Evolutionary conservation across 2,797 vertebrate species (phyloP), one percentile per base, ranked within the genome.

Genomic region (Podarcis lilfordi): DNA sequence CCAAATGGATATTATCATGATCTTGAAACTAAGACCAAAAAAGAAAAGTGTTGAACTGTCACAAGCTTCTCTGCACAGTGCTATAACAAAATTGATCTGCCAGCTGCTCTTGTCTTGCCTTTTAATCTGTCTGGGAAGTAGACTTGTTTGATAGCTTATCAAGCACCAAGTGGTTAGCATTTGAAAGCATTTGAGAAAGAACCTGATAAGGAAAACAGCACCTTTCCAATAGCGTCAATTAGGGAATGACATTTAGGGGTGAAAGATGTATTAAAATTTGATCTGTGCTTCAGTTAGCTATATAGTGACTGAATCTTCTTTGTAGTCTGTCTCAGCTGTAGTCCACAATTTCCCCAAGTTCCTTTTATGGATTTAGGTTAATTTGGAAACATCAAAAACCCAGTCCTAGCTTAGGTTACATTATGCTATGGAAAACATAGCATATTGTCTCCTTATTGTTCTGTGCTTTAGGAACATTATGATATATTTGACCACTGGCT

Each of bases 241-340:
- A 92, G 88, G 74, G 85, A 82, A 55, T 89, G 91, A 89, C 87
- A 91, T 93, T 94, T 93, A 88, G 88, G 21, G 88, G 59, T 76
- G 40, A 84, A 90, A 92, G 64, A 45, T 25, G 80, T 55, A 68
- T 92, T 80, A 91, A 94, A 92, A 87, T 89, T 85, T 90, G 84
- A 91, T 91, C 80, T 35, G 55, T 75, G 79, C 86, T 91, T 87
- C 88, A 89, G 88, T 78, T 86, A 43, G 84, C 89, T 82, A 75
- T 0, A 2, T 84, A 92, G 43, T 68, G 89, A 90, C 81, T 91
- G 91, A 71, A 25, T 76, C 85, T 64, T 82, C 64, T 64, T 86
- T 32, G 37, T 84, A 91, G 69, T 82, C 89, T 81, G 61, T 86
- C 86, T 80, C 76, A 64, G 45, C 25, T 23, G 0, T 3, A 50